phyloP scores from a whole-genome alignment of 2,888 invertebrate species.

The Endotricha flammealis region DNA sequence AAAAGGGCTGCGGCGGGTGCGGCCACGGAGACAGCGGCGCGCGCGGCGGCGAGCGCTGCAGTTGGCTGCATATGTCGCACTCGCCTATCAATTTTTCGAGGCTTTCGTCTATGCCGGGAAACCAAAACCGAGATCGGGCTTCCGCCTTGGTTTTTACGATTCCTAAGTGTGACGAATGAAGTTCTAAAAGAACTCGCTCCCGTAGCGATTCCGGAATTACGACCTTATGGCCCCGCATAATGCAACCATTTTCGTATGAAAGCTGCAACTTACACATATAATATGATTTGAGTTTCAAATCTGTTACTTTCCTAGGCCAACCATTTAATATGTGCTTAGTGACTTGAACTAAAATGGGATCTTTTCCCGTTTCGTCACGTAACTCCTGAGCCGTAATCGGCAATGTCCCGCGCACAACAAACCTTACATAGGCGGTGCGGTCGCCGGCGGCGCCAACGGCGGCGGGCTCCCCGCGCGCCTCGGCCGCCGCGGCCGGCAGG shows the following conservation, averaged over 20 bases:
- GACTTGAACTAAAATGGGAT: background rate
- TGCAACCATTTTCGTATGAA: background rate
- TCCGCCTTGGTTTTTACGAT: too few relatives aligned
- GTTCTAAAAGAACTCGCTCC: too few relatives aligned
- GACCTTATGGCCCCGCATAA: too few relatives aligned
- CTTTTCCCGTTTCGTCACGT: background rate
- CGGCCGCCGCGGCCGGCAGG: background rate
- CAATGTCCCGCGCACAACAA: background rate
- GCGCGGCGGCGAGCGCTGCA: constrained; percentile 13
- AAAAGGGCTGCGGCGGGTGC: constrained; percentile 16
- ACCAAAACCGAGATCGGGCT: too few relatives aligned
- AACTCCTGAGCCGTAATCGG: background rate
- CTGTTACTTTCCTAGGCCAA: background rate
- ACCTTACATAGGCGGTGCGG: too few relatives aligned
- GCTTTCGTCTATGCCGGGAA: constrained; percentile 18
- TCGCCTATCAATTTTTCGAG: constrained; percentile 14
- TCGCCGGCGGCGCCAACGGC: too few relatives aligned
- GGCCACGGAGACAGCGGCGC: constrained; percentile 20
- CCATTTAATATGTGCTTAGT: background rate
- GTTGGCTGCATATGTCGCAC: constrained; percentile 13
- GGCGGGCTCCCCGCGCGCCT: background rate
- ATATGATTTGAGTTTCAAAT: too few relatives aligned
- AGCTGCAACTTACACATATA: background rate
- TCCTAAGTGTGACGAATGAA: constrained; percentile 24
- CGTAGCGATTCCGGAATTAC: constrained; percentile 19